These are phyloP conservation scores for Bradysia coprophila DNA, from an alignment of 1,140 invertebrate genomes.

Conservation along the genomic window DNA sequence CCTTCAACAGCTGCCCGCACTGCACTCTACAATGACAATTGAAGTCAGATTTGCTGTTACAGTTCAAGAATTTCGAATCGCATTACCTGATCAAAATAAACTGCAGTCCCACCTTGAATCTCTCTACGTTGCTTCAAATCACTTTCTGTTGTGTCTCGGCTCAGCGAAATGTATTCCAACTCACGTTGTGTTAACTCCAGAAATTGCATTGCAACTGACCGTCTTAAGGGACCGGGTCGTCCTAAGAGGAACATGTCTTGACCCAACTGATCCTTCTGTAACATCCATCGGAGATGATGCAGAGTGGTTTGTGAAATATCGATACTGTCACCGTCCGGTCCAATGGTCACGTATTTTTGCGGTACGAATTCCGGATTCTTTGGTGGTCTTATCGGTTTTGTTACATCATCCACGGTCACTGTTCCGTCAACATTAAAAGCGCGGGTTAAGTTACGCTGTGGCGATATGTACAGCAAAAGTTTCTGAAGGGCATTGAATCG, in stretches of 20 bases:
- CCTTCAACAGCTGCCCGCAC: constrained; percentile 79
- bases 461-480: too few relatives aligned
- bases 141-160: constrained; percentile 88
- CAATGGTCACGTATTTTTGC: constrained; percentile 57
- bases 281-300: constrained; percentile 78
- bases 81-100: constrained; percentile 80
- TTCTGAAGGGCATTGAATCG: too few relatives aligned
- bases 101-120: constrained; percentile 68
- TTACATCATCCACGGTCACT: constrained; percentile 59
- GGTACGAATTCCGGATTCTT: constrained; percentile 65
- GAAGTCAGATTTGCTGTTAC: neutral
- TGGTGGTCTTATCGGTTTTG: constrained; percentile 38
- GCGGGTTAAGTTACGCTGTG: constrained; percentile 6
- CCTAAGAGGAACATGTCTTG: constrained; percentile 95
- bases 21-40: constrained; percentile 41
- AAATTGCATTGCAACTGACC: constrained; percentile 70
- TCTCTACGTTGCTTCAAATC: constrained; percentile 93
- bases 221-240: constrained; percentile 51
- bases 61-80: neutral
- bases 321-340: constrained; percentile 22
- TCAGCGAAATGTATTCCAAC: constrained; percentile 84
- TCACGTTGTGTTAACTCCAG: constrained; percentile 75
- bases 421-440: constrained; percentile 27
- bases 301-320: constrained; percentile 52
- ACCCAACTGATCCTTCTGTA: constrained; percentile 78